Base-by-base conservation (phyloP, 2,113 vertebrate genomes). In the Protomyctophum bolini region DNA sequence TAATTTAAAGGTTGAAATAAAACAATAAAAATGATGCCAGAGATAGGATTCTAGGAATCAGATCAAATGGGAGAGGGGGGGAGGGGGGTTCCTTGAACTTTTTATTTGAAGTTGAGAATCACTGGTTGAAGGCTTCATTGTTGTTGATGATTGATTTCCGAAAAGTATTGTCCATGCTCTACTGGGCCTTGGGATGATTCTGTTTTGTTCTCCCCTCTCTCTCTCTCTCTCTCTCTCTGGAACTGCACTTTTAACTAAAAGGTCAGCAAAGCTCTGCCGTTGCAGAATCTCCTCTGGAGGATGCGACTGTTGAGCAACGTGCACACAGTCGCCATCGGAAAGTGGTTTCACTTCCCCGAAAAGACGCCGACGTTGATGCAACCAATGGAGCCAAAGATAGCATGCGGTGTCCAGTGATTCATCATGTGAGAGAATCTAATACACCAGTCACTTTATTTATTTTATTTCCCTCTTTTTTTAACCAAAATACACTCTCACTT, bases 301-400 rank as follows among this genome's bases (percentile, higher is more conserved):
- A 47, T 58, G 58, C 70, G 78, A 77, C 75, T 84, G 81, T 88
- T 87, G 87, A 73, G 87, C 49, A 90, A 90, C 56, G 11, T 55
- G 46, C 50, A 58, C 62, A 73, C 62, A 73, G 82, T 66, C 28
- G 71, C 51, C 54, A 77, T 78, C 70, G 72, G 50, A 83, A 86
- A 85, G 79, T 82, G 62, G 61, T 91, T 91, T 92, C 89, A 61
- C 83, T 93, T 91, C 90, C 77, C 65, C n/a, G 61, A 75, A 68
- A 58, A 70, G 33, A 41, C 33, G 33, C 33, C 33, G 33, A n/a
- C 66, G 21, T 5, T 62, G 72, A 12, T 69, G 72, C 47, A 74
- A 78, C 60, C 7, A 47, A 65, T 48, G 56, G 45, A 67, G 8
- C 66, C 73, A 77, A 67, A 79, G 58, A 83, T 79, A 85, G 64